Conservation (phyloP, 2,113 vertebrate species). For the Turnix velox region DNA sequence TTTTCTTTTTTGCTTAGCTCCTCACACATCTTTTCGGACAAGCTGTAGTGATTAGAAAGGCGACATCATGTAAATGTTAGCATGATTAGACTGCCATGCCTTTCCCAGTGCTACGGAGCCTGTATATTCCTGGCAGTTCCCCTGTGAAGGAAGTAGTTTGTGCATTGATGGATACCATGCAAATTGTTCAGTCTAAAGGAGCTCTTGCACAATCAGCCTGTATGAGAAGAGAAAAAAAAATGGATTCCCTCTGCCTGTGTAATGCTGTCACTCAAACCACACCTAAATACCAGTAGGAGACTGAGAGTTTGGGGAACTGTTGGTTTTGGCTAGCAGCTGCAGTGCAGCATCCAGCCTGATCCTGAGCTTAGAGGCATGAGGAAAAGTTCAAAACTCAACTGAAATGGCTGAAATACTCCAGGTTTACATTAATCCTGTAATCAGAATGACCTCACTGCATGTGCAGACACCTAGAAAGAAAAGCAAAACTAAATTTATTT, state of each 20-base stretch:
- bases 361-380: neutral
- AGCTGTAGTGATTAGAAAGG: neutral
- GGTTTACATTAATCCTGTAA: neutral
- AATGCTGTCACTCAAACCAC: slow-evolving; percentile 24
- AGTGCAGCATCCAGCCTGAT: neutral
- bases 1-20: neutral
- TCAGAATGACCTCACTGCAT: neutral
- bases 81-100: neutral
- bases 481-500: neutral
- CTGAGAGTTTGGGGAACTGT: slow-evolving; percentile 31
- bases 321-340: slow-evolving; percentile 12
- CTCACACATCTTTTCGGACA: neutral
- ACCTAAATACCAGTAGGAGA: slow-evolving; percentile 42
- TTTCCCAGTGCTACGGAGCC: neutral
- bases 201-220: slow-evolving; percentile 25
- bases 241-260: neutral
- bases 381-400: neutral
- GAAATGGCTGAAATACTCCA: neutral
- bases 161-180: slow-evolving; percentile 37
- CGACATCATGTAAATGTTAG: neutral
- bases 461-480: neutral
- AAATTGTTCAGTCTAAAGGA: slow-evolving; percentile 51
- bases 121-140: neutral
- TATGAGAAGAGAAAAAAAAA: neutral
- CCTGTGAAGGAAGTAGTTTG: slow-evolving; percentile 35